Base-by-base conservation (phyloP, 2,113 vertebrate species). In the Misgurnus mizolepis region DNA sequence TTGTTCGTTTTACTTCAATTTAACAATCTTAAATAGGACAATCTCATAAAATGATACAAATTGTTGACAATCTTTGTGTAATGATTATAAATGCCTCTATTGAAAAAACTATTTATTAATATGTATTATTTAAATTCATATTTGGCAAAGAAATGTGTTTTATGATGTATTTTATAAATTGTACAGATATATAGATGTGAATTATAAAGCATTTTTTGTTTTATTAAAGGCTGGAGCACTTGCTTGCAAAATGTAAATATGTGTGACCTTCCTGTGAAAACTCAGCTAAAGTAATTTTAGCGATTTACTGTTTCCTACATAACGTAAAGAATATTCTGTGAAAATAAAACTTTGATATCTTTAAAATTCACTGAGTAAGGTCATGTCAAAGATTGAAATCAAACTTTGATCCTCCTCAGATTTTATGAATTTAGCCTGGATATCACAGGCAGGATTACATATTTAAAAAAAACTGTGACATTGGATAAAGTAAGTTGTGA, bases 11-110 rank as follows among this genome's bases (percentile, higher is more conserved):
- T 22, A 22, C 22, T 22, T 71, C 10, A 66, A 85, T 81, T 81
- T 56, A 22, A 22, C 84, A 85, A 85, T 85, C 82, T 81, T 47
- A 78, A 82, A 41, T 50, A 27, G 27, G 86, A 87, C 84, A 87
- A 87, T 84, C 80, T 85, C 62, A 45, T 43, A 67, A 43, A 76
- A 67, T 39, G 7, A 6, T 34, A 75, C 70, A 76, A 68, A 41
- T 67, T n/a, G 64, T 18, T 70, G 71, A 83, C 78, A 80, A 83
- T 83, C 78, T 69, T 68, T 69, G 22, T 27, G 9, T 65, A 14
- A 12, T 9, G 67, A 82, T 79, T 69, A n/a, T 18, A 27, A 83
- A 50, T 71, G 22, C 47, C 62, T 47, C 64, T 80, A 82, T 78
- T 76, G 56, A 58, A 79, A 68, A 7, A 53, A 71, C 47, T 76